Base-by-base conservation (phyloP, 2,113 vertebrate genomes). In the Hippocampus barbouri region DNA sequence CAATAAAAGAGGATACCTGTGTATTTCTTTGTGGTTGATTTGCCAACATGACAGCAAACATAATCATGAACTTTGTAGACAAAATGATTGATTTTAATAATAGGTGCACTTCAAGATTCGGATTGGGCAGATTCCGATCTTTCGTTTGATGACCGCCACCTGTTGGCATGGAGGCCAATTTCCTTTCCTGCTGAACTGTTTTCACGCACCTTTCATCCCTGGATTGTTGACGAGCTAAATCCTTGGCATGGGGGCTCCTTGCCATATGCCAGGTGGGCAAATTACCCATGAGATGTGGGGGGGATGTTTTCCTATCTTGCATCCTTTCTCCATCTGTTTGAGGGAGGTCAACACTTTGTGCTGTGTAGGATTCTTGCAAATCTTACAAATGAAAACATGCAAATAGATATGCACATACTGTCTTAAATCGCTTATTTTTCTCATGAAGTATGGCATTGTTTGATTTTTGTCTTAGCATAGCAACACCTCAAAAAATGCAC, bases 191-290 rank as follows among this genome's bases (percentile, higher is more conserved):
- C 49, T 18, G 47, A 51, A 51, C 12, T 51, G 4, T 51, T 51
- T 51, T 18, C 16, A 20, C 16, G 16, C 27, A 8, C 34, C 59
- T 9, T 34, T 34, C 27, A 30, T 30, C 27, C 18, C 34, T 30
- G 25, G 5, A 27, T 57, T 60, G 25, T 34, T 34, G 27, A 61
- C 25, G 27, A 34, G 30, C 15, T 34, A 61, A 61, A 14, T 34
- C 59, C 59, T 61, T 61, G 59, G 27, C 59, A 34, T 30, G 59
- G 20, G 25, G 59, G 59, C 59, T 38, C 59, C 27, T 61, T 61
- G 27, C 59, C 59, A 61, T 20, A 61, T 30, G 59, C 15, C 27
- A 34, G 59, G 27, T 30, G 59, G 27, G 27, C 30, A 61, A 2
- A 34, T 34, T 61, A 27, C 59, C 59, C 27, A 34, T 34, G 16